Base-by-base conservation (phyloP, 2,797 vertebrate genomes). In the Scleropages formosus region DNA sequence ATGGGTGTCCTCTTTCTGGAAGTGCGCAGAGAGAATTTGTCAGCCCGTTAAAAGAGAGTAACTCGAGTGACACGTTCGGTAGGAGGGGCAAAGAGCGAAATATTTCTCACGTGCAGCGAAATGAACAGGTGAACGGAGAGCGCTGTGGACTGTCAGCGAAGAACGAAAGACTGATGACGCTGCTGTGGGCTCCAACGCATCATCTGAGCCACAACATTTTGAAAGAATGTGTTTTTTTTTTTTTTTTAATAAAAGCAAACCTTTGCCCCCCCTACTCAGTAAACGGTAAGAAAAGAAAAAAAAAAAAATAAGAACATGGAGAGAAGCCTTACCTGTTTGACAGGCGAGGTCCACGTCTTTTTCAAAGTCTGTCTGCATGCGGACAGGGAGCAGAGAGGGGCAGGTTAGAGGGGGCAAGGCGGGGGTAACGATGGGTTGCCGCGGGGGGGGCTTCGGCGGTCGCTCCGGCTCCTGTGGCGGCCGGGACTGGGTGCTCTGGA, bases 311-410 rank as follows among this genome's bases (percentile, higher is more conserved):
- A n/a, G n/a, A n/a, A n/a, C n/a, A n/a, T n/a, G n/a, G n/a, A 9
- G 2, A 47, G 18, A 6, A 26, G 4, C 31, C 44, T 95, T 90
- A 98, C 96, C 97, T 91, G 97, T 98, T 90, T 98, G 96, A 91
- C 97, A 99, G 16, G 97, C 97, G 91, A 99, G 89, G 91, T 99
- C 97, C 88, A 99, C 97, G 24, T 98, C 97, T 90, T 99, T 99
- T 93, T 99, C 97, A 93, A 99, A 99, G 89, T 99, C 97, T 90
- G 97, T 95, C 97, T 99, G 93, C 89, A 91, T 83, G 83, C 88
- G 87, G 60, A 84, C 77, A 83, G 81, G 81, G 85, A 72, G 79
- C 78, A 84, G 61, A 84, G 77, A 74, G 79, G 77, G 82, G 8
- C 58, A 59, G 79, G 67, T 85, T 71, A 80, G 27, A 87, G 44